These are phyloP conservation scores for Stomorhina lunata DNA, from an alignment of 2,888 invertebrate species.

Conservation along the genomic window DNA sequence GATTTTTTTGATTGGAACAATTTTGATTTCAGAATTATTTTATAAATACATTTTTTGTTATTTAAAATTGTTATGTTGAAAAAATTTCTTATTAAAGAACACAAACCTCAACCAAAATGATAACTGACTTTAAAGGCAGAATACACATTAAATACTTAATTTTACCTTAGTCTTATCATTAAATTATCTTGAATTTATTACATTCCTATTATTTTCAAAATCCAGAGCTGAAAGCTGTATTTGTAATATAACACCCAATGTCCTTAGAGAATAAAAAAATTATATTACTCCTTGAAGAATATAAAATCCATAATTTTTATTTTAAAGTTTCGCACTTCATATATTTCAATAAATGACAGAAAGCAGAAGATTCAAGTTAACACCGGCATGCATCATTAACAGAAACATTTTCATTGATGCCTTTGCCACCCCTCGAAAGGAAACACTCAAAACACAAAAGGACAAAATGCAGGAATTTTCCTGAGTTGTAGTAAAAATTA, in stretches of 20 bases:
- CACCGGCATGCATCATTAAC: conserved; percentile 60
- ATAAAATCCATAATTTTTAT: conserved; percentile 1
- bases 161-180: no score
- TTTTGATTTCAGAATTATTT: no score
- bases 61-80: no score
- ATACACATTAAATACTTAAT: no score
- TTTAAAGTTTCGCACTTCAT: conserved; percentile 22
- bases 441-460: not conserved
- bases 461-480: not conserved
- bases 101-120: no score
- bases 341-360: conserved; percentile 37
- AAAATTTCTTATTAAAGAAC: no score
- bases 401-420: conserved; percentile 1
- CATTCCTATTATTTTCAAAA: no score
- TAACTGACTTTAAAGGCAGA: no score
- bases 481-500: not conserved
- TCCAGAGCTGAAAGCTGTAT: no score
- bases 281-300: not conserved
- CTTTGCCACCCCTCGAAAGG: not conserved
- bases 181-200: no score
- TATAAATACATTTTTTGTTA: no score
- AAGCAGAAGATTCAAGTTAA: conserved; percentile 48
- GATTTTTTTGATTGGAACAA: no score
- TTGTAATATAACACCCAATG: not conserved
- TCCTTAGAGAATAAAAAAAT: not conserved